Evolutionary conservation across 2,797 vertebrate species (phyloP), one percentile per base, ranked within the genome.

Genomic region (Alosa sapidissima): DNA sequence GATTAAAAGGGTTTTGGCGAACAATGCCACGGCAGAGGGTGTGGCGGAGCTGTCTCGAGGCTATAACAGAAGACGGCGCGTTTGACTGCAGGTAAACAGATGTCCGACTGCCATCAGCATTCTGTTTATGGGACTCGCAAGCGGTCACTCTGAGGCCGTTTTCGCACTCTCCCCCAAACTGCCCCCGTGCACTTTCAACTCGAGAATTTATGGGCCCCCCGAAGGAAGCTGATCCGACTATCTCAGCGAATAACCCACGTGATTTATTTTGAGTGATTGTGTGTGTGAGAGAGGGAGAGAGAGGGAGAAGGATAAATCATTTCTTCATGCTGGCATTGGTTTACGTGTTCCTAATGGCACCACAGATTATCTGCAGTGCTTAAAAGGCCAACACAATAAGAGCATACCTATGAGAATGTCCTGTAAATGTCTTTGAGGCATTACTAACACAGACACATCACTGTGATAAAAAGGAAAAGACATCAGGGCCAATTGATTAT

Each of bases 1-100:
- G 94, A 96, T 97, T 97, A 97, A 98, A 97, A 97, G 97, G 95
- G 95, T 96, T 96, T 95, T 91, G 92, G 95, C 96, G 92, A 97
- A 96, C 95, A 96, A 95, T 95, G 89, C 91, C 93, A 87, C 85
- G 94, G 93, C 51, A 90, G 88, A 75, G 86, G 87, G 89, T 84
- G 75, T 89, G 95, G 95, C 94, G 94, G 91, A 90, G 91, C 87
- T 86, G 92, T 90, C 91, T 92, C 89, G 45, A 19, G 3, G 65
- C 54, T 11, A 21, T 90, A 85, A 47, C 90, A 94, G 93, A 94
- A 94, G 88, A 88, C 88, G 92, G 91, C 83, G 87, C 91, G 91
- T 95, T 94, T 94, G 95, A 95, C 95, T 95, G 95, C 93, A 95
- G 95, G 92, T 93, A 93, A 95, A 90, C 91, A 89, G 88, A 91